phyloP scores from a whole-genome alignment of 2,888 invertebrate species.

The Agrotis segetum region DNA sequence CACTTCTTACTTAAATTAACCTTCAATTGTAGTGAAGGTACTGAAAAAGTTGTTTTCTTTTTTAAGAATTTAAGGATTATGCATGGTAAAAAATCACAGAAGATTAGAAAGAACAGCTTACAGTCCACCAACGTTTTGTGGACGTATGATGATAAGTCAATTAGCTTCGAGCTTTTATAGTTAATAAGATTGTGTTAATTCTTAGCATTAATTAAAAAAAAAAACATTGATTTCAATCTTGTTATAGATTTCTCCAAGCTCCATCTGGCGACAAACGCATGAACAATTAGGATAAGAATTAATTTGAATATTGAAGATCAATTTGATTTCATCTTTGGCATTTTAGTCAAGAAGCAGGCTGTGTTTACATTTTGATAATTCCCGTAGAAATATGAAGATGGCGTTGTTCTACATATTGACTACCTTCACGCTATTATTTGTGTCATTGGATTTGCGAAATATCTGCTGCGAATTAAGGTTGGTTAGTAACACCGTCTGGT shows the following conservation, averaged over 20 bases:
- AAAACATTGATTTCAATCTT: neutral
- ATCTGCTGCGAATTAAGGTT: slow-evolving; percentile 1
- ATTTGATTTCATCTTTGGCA: slow-evolving; percentile 9
- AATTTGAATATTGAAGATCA: slow-evolving; percentile 28
- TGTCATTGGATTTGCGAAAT: neutral
- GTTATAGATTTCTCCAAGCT: neutral
- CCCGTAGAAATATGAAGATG: slow-evolving; percentile 46
- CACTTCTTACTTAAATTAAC: too few relatives aligned
- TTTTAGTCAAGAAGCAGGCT: slow-evolving; percentile 9
- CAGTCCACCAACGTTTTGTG: neutral
- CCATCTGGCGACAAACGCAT: slow-evolving; percentile 50
- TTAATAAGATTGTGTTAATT: neutral
- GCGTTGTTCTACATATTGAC: slow-evolving; percentile 39
- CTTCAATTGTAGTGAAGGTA: too few relatives aligned
- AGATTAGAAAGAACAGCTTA: neutral
- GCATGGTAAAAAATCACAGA: neutral
- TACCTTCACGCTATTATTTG: neutral
- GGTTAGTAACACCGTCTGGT: neutral
- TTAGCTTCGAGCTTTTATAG: slow-evolving; percentile 5
- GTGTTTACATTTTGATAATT: slow-evolving; percentile 22
- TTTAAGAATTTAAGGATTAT: too few relatives aligned
- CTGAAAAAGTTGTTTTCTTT: too few relatives aligned
- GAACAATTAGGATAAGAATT: slow-evolving; percentile 25
- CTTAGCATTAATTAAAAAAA: neutral
- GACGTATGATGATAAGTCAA: slow-evolving; percentile 3